Evolutionary conservation across 2,888 invertebrate genomes (phyloP).

Genomic region (Chironomus riparius): DNA sequence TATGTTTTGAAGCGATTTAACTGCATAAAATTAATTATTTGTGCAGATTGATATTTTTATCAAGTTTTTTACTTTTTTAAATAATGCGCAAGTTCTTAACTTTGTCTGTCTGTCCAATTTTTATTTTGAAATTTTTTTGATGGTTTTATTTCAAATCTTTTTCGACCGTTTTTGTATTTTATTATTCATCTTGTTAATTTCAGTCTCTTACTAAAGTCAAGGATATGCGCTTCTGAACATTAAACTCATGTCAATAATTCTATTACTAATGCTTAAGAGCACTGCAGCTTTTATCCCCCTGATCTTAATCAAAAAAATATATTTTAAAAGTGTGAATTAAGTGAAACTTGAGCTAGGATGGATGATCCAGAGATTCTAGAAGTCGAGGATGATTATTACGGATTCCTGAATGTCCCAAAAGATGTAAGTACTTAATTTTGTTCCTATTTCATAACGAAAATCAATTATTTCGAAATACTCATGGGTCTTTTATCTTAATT

Average conservation of each 20-base stretch:
- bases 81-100: too few species aligned
- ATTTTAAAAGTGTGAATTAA: background rate
- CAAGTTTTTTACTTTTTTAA: too few species aligned
- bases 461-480: conserved; percentile 29
- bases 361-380: conserved; percentile 53
- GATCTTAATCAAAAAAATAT: background rate
- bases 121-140: too few species aligned
- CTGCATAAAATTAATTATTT: background rate
- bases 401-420: conserved; percentile 74
- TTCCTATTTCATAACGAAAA: conserved; percentile 28
- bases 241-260: too few species aligned
- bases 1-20: background rate
- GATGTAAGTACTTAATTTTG: conserved; percentile 51
- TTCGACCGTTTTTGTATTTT: too few species aligned
- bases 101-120: too few species aligned
- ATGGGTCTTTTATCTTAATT: background rate
- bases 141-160: too few species aligned
- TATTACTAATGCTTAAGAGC: too few species aligned
- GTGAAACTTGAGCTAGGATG: conserved; percentile 40
- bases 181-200: too few species aligned
- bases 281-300: too few species aligned
- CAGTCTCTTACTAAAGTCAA: too few species aligned
- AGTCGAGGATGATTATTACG: conserved; percentile 75
- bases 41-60: background rate
- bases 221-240: too few species aligned